phyloP scores from a whole-genome alignment of 2,113 vertebrate species.

The Rhinogobius similis region DNA sequence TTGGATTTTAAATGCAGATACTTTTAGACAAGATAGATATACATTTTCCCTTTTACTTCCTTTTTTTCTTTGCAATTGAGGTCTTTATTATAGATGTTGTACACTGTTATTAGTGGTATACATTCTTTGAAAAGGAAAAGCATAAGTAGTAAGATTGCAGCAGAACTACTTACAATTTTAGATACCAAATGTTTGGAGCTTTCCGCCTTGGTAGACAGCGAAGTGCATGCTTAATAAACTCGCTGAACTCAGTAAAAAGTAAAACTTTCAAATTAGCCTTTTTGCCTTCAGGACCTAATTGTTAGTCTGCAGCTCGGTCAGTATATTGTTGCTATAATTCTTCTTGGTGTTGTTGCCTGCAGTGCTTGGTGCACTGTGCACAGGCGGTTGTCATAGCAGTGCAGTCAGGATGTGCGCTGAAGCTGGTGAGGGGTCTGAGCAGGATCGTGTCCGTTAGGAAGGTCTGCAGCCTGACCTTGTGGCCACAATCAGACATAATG shows the following conservation, averaged over 20 bases:
- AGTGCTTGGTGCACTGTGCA: constrained; percentile 34
- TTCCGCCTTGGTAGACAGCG: constrained; percentile 1
- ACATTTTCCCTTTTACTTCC: neutral
- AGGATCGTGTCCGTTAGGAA: constrained; percentile 75
- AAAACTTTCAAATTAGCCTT: constrained; percentile 30
- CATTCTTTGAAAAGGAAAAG: too few relatives aligned
- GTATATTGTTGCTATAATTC: constrained; percentile 40
- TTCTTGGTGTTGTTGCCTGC: constrained; percentile 45
- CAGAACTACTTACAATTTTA: neutral
- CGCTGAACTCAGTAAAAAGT: constrained; percentile 16
- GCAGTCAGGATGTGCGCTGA: constrained; percentile 60
- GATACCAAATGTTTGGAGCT: neutral
- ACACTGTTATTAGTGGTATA: neutral
- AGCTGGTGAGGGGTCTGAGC: constrained; percentile 46
- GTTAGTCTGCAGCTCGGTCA: constrained; percentile 19
- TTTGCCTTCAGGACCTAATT: constrained; percentile 40
- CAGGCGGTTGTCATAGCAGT: constrained; percentile 69
- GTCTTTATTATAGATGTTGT: too few relatives aligned
- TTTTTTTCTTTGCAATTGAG: neutral
- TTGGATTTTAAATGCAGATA: neutral
- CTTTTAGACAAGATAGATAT: neutral
- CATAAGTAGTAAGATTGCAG: neutral
- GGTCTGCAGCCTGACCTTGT: constrained; percentile 80
- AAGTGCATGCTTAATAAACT: constrained; percentile 19
- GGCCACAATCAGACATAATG: constrained; percentile 79